A percentile compares a stretch with the other conserved stretches of the same genome.
These are phyloP conservation scores for Leucania comma DNA, from an alignment of 2,888 invertebrate species.

Conservation along the genomic window DNA sequence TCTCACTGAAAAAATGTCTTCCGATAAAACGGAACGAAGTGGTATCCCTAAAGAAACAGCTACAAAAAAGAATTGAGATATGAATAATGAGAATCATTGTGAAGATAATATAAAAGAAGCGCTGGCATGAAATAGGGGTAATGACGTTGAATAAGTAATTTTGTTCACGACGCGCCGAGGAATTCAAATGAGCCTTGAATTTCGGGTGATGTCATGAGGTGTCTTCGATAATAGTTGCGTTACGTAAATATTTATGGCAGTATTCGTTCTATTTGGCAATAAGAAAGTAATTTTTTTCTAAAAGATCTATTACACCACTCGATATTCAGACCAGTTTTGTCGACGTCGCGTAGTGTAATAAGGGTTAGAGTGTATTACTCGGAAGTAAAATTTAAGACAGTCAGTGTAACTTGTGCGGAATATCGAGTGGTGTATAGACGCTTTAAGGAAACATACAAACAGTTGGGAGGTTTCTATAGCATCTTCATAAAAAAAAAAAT, in stretches of 20 bases:
- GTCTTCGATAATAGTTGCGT: conserved; percentile 14
- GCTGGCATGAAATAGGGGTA: conserved; percentile 73
- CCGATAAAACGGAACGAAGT: conserved; percentile 78
- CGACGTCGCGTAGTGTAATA: no score
- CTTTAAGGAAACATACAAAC: neutral
- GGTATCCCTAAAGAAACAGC: conserved; percentile 68
- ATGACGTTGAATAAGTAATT: conserved; percentile 75
- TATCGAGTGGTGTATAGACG: no score
- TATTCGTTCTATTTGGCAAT: conserved; percentile 10
- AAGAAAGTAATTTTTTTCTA: conserved; percentile 9
- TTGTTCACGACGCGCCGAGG: conserved; percentile 44
- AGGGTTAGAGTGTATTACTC: no score
- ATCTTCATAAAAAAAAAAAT: neutral
- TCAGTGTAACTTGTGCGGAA: no score
- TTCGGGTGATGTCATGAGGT: conserved; percentile 23
- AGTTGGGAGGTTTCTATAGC: neutral
- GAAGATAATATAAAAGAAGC: conserved; percentile 76
- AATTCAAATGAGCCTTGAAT: conserved; percentile 38
- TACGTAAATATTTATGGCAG: conserved; percentile 10
- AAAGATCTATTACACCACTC: no score
- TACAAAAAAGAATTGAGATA: conserved; percentile 76
- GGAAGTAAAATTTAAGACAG: no score
- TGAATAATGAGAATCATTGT: conserved; percentile 82
- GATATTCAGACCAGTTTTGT: no score
- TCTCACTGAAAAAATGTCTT: conserved; percentile 75